These are phyloP conservation scores for Macrosteles quadrilineatus DNA, from an alignment of 1,140 invertebrate species.

Conservation along the genomic window DNA sequence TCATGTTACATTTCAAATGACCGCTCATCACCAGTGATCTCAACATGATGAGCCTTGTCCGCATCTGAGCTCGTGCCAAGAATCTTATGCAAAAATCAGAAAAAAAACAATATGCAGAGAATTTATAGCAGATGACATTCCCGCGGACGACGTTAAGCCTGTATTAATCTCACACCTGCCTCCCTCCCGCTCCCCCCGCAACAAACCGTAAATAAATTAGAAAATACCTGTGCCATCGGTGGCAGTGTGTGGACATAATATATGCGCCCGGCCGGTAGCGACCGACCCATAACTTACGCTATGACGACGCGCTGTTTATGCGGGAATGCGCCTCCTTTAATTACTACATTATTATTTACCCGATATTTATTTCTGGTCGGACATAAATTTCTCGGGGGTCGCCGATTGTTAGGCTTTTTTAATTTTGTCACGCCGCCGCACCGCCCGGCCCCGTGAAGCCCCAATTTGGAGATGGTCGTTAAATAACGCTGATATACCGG, in stretches of 20 bases:
- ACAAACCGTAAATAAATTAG: conserved; percentile 17
- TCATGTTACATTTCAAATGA: too few species aligned
- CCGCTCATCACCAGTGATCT: too few species aligned
- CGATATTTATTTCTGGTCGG: conserved; percentile 6
- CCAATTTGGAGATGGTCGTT: conserved; percentile 10
- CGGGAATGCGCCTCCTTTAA: conserved; percentile 9
- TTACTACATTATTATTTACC: conserved; percentile 15
- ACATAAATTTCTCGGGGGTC: conserved; percentile 1
- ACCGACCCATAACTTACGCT: conserved; percentile 10
- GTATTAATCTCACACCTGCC: conserved; percentile 14
- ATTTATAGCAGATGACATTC: conserved; percentile 16
- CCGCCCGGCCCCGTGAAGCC: neutral
- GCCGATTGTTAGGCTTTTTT: conserved; percentile 3
- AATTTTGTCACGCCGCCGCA: conserved; percentile 12
- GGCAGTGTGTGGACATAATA: conserved; percentile 16
- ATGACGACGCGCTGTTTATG: neutral
- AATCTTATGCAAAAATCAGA: conserved; percentile 7
- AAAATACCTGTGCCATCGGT: neutral
- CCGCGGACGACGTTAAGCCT: conserved; percentile 2
- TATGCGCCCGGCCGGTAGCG: conserved; percentile 9
- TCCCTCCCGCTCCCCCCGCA: neutral
- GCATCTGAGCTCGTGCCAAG: neutral
- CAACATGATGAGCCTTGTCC: too few species aligned
- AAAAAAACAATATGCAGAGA: neutral
- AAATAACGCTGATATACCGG: conserved; percentile 6